phyloP scores from a whole-genome alignment of 2,888 invertebrate species.

The Metopia argyrocephala region DNA sequence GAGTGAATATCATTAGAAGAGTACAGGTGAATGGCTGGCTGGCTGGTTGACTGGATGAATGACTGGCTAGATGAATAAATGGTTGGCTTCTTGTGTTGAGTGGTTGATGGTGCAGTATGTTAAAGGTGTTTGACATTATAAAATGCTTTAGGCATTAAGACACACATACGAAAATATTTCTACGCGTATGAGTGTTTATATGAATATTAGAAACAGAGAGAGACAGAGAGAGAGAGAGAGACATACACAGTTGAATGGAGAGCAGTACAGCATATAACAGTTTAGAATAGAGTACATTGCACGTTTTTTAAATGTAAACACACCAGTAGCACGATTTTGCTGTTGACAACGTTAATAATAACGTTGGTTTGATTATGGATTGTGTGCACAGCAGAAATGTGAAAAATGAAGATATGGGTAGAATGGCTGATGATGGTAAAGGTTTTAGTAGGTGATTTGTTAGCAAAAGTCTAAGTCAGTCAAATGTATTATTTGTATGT shows the following conservation, averaged over 20 bases:
- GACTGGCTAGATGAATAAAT: constrained; percentile 1
- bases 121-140: constrained; percentile 68
- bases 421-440: not conserved
- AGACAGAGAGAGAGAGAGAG: not conserved
- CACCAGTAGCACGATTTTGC: constrained; percentile 49
- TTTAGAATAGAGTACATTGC: constrained; percentile 32
- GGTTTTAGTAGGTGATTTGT: constrained; percentile 36
- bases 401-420: not conserved
- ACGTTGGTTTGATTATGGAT: constrained; percentile 50
- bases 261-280: not conserved
- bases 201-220: too few species aligned
- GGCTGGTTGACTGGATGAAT: constrained; percentile 25
- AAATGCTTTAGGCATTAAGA: constrained; percentile 60
- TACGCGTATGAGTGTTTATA: not conserved
- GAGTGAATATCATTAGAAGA: not conserved
- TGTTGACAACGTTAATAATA: constrained; percentile 63
- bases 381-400: not conserved
- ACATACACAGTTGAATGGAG: not conserved
- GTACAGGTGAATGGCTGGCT: constrained; percentile 46
- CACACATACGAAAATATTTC: not conserved
- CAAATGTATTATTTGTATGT: not conserved
- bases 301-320: constrained; percentile 50
- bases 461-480: constrained; percentile 38
- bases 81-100: constrained; percentile 28
- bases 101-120: constrained; percentile 55